Percentiles rank a stretch among this genome's conserved stretches.
These are phyloP conservation scores for Zaprionus taronus DNA, from an alignment of 1,140 invertebrate species.

Conservation along the genomic window DNA sequence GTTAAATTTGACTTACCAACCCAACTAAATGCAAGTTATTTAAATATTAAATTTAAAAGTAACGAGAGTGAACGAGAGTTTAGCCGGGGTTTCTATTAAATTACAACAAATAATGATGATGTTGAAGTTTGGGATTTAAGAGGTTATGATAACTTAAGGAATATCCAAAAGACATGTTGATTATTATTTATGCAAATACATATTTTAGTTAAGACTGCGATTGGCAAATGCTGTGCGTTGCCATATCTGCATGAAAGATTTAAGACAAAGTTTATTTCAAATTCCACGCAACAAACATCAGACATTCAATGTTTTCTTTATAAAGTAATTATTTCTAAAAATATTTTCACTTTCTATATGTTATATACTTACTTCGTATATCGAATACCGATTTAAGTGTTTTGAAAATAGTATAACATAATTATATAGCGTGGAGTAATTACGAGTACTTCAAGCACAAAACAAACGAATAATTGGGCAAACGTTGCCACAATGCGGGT, in stretches of 20 bases:
- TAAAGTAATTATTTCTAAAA: not conserved
- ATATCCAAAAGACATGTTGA: no score
- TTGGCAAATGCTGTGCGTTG: no score
- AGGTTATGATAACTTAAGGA: no score
- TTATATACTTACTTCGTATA: slow-evolving; percentile 3
- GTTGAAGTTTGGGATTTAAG: no score
- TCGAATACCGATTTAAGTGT: slow-evolving; percentile 10
- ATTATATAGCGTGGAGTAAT: slow-evolving; percentile 42
- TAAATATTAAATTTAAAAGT: not conserved
- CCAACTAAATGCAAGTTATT: not conserved
- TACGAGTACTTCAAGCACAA: slow-evolving; percentile 21
- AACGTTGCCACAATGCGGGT: slow-evolving; percentile 54
- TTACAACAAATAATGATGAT: no score
- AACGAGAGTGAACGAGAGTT: no score
- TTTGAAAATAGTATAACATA: slow-evolving; percentile 17
- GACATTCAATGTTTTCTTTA: not conserved
- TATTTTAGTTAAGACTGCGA: no score
- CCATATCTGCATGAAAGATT: not conserved
- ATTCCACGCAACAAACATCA: not conserved
- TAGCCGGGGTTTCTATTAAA: no score
- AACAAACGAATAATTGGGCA: slow-evolving; percentile 50
- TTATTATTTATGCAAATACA: no score
- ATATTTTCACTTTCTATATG: slow-evolving; percentile 28
- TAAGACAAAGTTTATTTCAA: not conserved
- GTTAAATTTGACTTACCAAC: not conserved